Percentiles rank a stretch among this genome's conserved stretches.
Evolutionary conservation across 2,113 vertebrate genomes (phyloP).

Genomic region (Antechinus flavipes): DNA sequence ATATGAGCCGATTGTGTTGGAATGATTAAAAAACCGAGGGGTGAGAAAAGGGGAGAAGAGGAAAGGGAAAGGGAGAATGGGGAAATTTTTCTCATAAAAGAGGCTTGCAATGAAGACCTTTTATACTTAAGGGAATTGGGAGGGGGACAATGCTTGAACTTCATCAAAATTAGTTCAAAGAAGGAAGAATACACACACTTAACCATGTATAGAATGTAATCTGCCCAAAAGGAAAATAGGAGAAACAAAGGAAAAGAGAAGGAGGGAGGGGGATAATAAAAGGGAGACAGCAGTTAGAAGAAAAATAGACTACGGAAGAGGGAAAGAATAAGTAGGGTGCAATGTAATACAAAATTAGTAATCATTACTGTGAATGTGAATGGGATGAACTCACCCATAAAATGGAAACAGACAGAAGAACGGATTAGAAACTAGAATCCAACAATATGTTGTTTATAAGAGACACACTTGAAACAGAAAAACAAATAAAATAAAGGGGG

Average conservation of each 20-base stretch:
- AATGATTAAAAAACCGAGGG: neutral
- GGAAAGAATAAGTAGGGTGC: neutral
- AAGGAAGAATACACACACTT: no score
- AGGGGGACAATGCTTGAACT: neutral
- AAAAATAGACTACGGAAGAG: neutral
- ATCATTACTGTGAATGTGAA: neutral
- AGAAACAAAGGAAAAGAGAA: no score
- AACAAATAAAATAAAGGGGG: no score
- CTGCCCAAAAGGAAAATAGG: no score
- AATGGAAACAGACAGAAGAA: neutral
- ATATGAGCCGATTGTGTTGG: neutral
- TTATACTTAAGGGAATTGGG: neutral
- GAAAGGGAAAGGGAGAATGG: neutral
- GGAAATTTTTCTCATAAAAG: neutral
- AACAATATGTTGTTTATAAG: no score
- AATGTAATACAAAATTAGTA: neutral
- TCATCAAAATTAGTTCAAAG: no score
- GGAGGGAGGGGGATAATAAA: no score
- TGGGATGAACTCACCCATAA: neutral
- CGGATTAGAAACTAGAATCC: neutral
- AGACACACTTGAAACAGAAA: no score
- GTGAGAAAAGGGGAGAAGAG: neutral
- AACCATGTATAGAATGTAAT: no score
- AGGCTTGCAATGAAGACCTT: neutral
- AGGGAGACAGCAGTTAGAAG: neutral